These are phyloP conservation scores for Bubo blakistoni DNA, from an alignment of 2,113 vertebrate genomes.

Conservation along the genomic window DNA sequence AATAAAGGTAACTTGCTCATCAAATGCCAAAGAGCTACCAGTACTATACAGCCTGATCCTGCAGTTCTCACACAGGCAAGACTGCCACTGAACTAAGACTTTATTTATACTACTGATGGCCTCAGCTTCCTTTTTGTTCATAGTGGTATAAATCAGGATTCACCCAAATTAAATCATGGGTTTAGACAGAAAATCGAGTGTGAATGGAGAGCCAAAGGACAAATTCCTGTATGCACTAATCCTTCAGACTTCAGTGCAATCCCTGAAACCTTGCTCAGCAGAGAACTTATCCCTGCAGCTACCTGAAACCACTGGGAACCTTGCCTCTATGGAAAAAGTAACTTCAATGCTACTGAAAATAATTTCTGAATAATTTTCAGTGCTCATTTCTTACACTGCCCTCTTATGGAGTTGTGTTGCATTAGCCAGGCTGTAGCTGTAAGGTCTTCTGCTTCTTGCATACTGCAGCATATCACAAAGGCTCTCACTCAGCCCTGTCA, in stretches of 20 bases:
- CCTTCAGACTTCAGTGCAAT: not conserved
- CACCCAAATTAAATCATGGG: not conserved
- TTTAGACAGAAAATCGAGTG: constrained; percentile 6
- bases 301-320: not conserved
- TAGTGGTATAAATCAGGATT: constrained; percentile 8
- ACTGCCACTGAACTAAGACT: not conserved
- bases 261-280: not conserved
- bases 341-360: not conserved
- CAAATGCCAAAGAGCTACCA: constrained; percentile 31
- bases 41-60: not conserved
- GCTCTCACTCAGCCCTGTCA: not conserved
- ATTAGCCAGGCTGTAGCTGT: not conserved
- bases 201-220: not conserved
- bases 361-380: not conserved
- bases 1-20: constrained; percentile 68
- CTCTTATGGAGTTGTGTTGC: not conserved
- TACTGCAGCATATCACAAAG: not conserved
- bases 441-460: not conserved
- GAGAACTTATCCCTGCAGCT: not conserved
- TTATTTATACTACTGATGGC: not conserved
- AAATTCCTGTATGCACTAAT: not conserved
- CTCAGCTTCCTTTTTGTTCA: not conserved
- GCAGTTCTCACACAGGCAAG: not conserved
- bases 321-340: not conserved
- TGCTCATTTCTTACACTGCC: not conserved